Evolutionary conservation across 2,888 invertebrate genomes (phyloP).

Genomic region (Watsonalla binaria): DNA sequence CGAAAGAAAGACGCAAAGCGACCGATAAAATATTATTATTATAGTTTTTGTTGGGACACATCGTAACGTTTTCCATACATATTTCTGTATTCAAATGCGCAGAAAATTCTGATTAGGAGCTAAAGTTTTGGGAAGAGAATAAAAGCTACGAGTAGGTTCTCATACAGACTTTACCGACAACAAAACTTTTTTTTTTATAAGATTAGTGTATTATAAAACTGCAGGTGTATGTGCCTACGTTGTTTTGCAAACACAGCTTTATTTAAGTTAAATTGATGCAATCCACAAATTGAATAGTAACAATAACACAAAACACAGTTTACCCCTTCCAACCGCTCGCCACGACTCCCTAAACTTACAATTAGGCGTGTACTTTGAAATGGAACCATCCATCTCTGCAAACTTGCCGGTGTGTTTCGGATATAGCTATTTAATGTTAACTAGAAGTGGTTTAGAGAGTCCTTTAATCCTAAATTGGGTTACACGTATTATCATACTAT

Average conservation of each 20-base stretch:
- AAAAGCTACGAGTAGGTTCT: too few relatives aligned
- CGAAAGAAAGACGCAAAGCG: too few relatives aligned
- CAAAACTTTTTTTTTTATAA: too few relatives aligned
- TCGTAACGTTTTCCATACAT: too few relatives aligned
- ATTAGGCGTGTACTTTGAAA: constrained; percentile 52
- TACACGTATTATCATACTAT: background rate
- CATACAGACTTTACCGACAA: too few relatives aligned
- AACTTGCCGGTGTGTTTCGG: constrained; percentile 44
- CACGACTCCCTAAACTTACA: constrained; percentile 38
- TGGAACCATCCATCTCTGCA: constrained; percentile 55
- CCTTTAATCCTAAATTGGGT: background rate
- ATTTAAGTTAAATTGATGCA: constrained; percentile 3
- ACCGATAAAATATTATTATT: too few relatives aligned
- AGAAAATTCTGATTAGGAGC: too few relatives aligned
- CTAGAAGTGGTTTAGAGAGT: constrained; percentile 4
- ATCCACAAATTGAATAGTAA: constrained; percentile 8
- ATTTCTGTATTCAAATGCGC: too few relatives aligned
- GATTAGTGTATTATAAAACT: too few relatives aligned
- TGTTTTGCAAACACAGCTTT: background rate
- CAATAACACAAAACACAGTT: constrained; percentile 9
- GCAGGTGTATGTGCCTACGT: too few relatives aligned
- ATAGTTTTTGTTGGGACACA: too few relatives aligned
- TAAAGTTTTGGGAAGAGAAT: too few relatives aligned
- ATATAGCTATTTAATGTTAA: constrained; percentile 20
- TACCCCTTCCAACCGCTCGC: constrained; percentile 15